Evolutionary conservation across 2,888 invertebrate genomes (phyloP), one percentile per base, ranked within the genome.

Genomic region (Macrophya alboannulata): DNA sequence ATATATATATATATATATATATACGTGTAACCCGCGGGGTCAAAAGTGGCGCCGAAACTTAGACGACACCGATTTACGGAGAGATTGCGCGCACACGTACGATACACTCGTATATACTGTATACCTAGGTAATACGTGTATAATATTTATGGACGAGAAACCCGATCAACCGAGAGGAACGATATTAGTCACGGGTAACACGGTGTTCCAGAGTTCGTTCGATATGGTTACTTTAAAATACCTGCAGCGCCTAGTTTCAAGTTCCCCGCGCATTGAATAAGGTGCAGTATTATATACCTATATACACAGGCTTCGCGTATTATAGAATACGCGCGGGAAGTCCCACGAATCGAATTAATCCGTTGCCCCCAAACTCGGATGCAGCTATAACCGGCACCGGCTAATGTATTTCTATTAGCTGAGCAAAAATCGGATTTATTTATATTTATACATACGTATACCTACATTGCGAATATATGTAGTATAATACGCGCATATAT

Each of bases 151-250:
- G 48, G 76, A 76, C 25, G 48, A 79, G 79, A 79, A 79, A 79
- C 55, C 79, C 79, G 79, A 79, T 79, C 79, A 59, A 55, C 79
- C 55, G 48, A 79, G 59, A 59, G 79, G 79, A 79, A 79, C 79
- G 76, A 76, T 76, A 79, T 79, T 79, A 37, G 79, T 55, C 48
- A 79, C 79, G 79, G 79, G 55, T 79, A 79, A 79, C 51, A 59
- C 79, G 79, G 76, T 37, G 79, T 25, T 48, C 4, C 76, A 43
- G 25, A 74, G 45, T 25, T 76, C 5, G 71, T 71, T 71, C n/a
- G 71, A 71, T 40, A 76, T 76, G 76, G 76, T 76, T 43, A 76
- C 45, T 76, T 76, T 76, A 48, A 48, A 76, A 76, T 76, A 76
- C 76, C 76, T 76, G 48, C n/a, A n/a, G n/a, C 43, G 21, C 12